Base-by-base conservation (phyloP, 2,888 invertebrate species). In the Andrena fulva region DNA sequence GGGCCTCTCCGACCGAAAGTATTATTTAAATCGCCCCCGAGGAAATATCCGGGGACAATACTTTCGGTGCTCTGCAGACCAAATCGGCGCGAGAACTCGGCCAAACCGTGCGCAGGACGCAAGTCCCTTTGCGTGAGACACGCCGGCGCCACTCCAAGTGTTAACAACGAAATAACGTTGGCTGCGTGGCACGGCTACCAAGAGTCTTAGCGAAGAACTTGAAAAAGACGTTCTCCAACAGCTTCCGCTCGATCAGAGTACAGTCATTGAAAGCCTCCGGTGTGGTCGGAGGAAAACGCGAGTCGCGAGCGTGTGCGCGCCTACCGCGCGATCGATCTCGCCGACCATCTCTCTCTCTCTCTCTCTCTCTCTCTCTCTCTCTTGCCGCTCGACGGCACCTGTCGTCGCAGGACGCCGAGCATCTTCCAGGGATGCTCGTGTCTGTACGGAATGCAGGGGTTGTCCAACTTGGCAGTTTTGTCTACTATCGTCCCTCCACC, bases 381-480 rank as follows among this genome's bases (percentile, higher is more conserved):
- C n/a, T 62, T 48, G 1, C 35, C 50, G 16, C 24, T 29, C 52
- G 29, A 68, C 52, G 66, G 29, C 52, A 75, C 33, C 63, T 50
- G 42, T 69, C 50, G 73, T 76, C 73, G 66, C 78, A 24, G 85
- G 73, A 56, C 73, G 54, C 27, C 68, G 77, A 80, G 69, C 69
- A 69, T 76, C 69, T 24, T 77, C 68, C 59, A 64, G 73, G 64
- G 78, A 74, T 62, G 80, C 84, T 77, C 74, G 68, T 64, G 64
- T 74, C 82, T 88, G 84, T 86, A 83, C 85, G 84, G 82, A 85
- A 90, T 84, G 73, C 85, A 87, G 89, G 85, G 87, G 82, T 77
- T 75, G 80, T 82, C 83, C 87, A 85, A 84, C 83, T 80, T 85
- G 90, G 89, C 89, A 90, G 87, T 89, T 89, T 89, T 89, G 69